Conservation (phyloP, 2,888 invertebrate species). For the Stratiomys singularior region DNA sequence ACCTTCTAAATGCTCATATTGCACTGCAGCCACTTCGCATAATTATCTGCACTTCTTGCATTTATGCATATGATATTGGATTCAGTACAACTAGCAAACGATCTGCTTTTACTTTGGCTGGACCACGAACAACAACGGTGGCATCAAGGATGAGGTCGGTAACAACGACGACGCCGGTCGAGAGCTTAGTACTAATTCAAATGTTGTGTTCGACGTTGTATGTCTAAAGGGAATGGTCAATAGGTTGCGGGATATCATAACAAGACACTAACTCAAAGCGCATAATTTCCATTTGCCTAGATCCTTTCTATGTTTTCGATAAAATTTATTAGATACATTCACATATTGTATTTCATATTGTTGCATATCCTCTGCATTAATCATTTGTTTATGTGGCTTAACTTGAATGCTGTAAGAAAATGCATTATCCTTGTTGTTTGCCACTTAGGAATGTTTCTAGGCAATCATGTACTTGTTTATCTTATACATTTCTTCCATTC, state of each 20-base stretch:
- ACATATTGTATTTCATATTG: slow-evolving; percentile 15
- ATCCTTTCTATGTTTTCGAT: slow-evolving; percentile 33
- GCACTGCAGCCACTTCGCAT: slow-evolving; percentile 44
- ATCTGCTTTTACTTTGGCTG: no score
- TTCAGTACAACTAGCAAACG: slow-evolving; percentile 8
- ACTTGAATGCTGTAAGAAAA: neutral
- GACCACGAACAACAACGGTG: neutral
- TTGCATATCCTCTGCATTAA: neutral
- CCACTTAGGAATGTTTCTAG: no score
- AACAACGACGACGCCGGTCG: neutral
- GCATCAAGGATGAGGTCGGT: neutral
- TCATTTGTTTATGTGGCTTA: neutral
- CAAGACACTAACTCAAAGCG: slow-evolving; percentile 32
- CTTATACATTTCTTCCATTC: no score
- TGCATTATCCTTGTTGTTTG: neutral
- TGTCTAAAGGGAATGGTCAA: slow-evolving; percentile 34
- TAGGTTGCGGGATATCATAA: slow-evolving; percentile 42
- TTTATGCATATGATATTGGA: slow-evolving; percentile 43
- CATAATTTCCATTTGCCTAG: slow-evolving; percentile 43
- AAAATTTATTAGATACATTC: slow-evolving; percentile 22
- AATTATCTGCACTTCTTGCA: slow-evolving; percentile 44
- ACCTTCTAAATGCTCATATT: slow-evolving; percentile 44
- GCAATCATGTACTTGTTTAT: no score
- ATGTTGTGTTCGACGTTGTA: slow-evolving; percentile 40
- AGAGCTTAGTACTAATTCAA: slow-evolving; percentile 43